Base-by-base conservation (phyloP, 2,888 invertebrate species). In the Diaphora mendica region DNA sequence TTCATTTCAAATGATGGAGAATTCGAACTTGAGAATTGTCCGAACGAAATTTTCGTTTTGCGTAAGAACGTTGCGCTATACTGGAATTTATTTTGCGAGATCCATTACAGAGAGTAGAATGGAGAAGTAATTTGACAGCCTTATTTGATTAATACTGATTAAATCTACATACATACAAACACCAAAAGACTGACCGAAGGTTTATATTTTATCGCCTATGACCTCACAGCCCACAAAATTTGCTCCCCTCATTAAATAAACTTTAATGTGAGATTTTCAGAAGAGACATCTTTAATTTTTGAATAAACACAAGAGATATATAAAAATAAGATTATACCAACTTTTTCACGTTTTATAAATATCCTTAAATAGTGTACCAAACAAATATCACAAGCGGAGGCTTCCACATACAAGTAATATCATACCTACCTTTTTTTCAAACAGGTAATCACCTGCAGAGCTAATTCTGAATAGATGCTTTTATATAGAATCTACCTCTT, bases 21-120 rank as follows among this genome's bases (percentile, higher is more conserved):
- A 55, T 69, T 69, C 35, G n/a, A 69, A 69, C n/a, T 67, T 67
- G 67, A 48, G 48, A 30, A 62, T 30, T 62, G 62, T 62, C 15
- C 17, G 15, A 5, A 62, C 30, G 62, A 62, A 30, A 30, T 62
- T 62, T 62, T 62, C 30, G 15, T 62, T 62, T 62, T 30, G 62
- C 62, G 7, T 62, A 15, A 30, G 7, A 62, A 30, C 17, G 2
- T 62, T 62, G 59, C n/a, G 13, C 30, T 62, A 30, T 30, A 30
- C 62, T 62, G 30, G 1, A 30, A 8, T 62, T 55, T 55, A 17
- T 4, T 55, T 55, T n/a, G 23, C 11, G 9, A 55, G 9, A 55
- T 55, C 51, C 8, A 23, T 23, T 51, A 23, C 44, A 44, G 44
- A 42, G 44, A 44, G 15, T 44, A 23, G 23, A 23, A 26, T 59